Conservation (phyloP, 1,140 invertebrate genomes). For the Rhagoletis zephyria region DNA sequence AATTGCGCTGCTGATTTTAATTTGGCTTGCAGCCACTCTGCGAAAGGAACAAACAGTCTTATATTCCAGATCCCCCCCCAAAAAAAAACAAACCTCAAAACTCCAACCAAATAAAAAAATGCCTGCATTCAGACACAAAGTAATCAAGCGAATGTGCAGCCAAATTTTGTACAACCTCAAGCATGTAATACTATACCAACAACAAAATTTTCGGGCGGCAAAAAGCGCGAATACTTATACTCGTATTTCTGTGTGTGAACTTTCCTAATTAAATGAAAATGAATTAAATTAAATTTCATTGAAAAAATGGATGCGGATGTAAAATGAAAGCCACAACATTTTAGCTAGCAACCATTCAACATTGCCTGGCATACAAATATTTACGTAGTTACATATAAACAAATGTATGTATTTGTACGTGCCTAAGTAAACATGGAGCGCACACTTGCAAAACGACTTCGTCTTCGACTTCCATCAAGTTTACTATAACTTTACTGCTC, state of each 20-base stretch:
- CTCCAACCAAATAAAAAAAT: background rate
- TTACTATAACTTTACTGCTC: conserved; percentile 2
- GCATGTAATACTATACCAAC: background rate
- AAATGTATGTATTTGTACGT: background rate
- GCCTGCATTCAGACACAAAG: conserved; percentile 1
- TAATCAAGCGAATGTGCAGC: conserved; percentile 24
- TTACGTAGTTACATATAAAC: background rate
- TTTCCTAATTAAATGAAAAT: conserved; percentile 51
- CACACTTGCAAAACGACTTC: background rate
- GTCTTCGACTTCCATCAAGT: no score
- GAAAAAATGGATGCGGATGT: background rate
- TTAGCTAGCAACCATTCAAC: background rate
- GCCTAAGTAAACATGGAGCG: conserved; percentile 27
- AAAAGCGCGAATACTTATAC: background rate
- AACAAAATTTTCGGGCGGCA: conserved; percentile 6
- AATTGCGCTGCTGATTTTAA: background rate
- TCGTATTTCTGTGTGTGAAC: conserved; percentile 6
- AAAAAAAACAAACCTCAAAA: background rate
- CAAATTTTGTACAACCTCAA: background rate
- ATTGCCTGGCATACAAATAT: background rate
- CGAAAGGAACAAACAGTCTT: conserved; percentile 17
- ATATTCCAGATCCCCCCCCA: background rate
- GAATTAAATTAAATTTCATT: conserved; percentile 43
- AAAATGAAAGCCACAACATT: conserved; percentile 11
- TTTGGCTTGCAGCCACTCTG: conserved; percentile 13